A percentile compares a stretch with the other conserved stretches of the same genome.
Conservation (phyloP, 2,113 vertebrate species). For the Cyprinus carpio region DNA sequence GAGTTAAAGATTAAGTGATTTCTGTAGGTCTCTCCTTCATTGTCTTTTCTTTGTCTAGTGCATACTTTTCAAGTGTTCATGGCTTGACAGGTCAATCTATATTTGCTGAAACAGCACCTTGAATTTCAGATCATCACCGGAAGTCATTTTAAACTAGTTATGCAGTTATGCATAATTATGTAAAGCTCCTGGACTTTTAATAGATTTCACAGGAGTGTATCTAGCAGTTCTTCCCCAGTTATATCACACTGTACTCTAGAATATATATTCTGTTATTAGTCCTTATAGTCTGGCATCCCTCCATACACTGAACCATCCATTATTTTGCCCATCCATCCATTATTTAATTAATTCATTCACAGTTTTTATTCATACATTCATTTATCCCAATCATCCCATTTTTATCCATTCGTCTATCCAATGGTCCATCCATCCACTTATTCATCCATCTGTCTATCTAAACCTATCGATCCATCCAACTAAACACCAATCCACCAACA, state of each 20-base stretch:
- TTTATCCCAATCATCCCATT: too few species aligned
- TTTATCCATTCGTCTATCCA: too few species aligned
- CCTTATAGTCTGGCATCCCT: neutral
- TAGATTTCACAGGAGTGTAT: neutral
- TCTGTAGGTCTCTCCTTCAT: neutral
- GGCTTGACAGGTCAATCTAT: neutral
- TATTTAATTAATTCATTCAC: too few species aligned
- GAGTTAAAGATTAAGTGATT: neutral
- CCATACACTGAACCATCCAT: neutral
- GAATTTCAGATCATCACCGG: neutral
- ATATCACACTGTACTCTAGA: neutral
- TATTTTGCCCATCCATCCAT: too few species aligned
- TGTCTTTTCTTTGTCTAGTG: neutral
- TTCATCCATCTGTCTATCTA: too few species aligned
- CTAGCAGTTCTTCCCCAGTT: neutral
- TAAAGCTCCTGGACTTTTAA: neutral
- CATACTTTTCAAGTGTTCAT: neutral
- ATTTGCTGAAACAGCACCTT: neutral
- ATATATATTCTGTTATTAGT: neutral
- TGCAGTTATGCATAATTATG: too few species aligned
- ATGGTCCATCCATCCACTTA: too few species aligned
- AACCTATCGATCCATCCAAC: too few species aligned
- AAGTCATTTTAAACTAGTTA: neutral
- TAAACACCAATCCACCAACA: too few species aligned
- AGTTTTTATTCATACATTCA: too few species aligned